Conservation (phyloP, 2,113 vertebrate genomes). For the Gavialis gangeticus region DNA sequence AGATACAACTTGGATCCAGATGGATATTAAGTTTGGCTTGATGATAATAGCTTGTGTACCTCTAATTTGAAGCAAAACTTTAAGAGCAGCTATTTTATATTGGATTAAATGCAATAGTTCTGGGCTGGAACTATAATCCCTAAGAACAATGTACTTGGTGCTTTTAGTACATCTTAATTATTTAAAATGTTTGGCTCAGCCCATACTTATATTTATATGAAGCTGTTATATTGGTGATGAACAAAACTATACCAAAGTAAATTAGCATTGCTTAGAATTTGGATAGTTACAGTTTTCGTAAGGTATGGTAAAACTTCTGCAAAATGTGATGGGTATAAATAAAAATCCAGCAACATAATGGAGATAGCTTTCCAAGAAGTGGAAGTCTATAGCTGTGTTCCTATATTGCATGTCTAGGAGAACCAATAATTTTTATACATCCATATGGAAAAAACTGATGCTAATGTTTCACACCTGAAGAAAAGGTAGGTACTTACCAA, state of each 20-base stretch:
- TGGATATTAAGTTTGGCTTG: fast-evolving
- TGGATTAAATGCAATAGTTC: not conserved
- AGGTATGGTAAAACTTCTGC: not conserved
- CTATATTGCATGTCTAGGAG: too few relatives aligned
- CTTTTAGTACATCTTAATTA: too few relatives aligned
- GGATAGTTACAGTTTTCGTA: not conserved
- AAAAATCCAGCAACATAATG: not conserved
- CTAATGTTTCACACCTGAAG: too few relatives aligned
- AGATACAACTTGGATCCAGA: not conserved
- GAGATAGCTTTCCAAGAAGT: not conserved
- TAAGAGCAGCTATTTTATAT: not conserved
- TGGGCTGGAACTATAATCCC: not conserved
- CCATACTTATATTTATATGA: not conserved
- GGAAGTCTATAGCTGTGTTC: too few relatives aligned
- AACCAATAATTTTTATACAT: too few relatives aligned
- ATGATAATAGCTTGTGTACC: not conserved
- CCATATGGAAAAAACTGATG: too few relatives aligned
- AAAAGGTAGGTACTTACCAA: too few relatives aligned
- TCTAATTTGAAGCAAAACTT: not conserved
- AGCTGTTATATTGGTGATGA: not conserved
- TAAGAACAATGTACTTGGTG: not conserved
- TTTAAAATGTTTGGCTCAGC: not conserved
- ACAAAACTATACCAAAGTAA: not conserved
- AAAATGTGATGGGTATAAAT: fast-evolving
- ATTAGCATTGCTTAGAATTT: not conserved